Evolutionary conservation across 2,113 vertebrate species (phyloP), one percentile per base, ranked within the genome.

Genomic region (Anoura caudifer): DNA sequence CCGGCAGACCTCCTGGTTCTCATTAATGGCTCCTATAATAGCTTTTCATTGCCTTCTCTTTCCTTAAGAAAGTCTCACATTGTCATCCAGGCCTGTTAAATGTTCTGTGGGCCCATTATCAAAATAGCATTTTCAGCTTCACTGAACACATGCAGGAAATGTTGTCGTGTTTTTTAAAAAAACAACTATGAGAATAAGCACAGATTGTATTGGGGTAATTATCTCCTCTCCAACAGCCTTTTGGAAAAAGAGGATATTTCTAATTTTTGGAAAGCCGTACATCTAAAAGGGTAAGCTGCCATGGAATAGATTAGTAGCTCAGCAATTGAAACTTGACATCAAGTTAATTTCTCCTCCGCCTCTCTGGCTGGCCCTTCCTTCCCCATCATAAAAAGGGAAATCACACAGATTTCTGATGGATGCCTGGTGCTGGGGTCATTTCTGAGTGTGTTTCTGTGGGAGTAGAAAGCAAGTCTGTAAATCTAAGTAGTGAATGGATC

Each of bases 121-220:
- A 98, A 99, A 99, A 98, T 98, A 99, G 98, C 97, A 98, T 98
- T 99, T 99, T 99, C 97, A 94, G 98, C 98, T 98, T 98, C 98
- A 96, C 97, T 98, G 98, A 98, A 98, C 98, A 98, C 96, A 76
- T 98, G 98, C 98, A 98, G 98, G 98, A 98, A 98, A 98, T 94
- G 95, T 98, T 98, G 97, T 96, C 93, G 91, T 98, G 97, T 98
- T 96, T 72, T 98, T 96, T 72, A 73, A 96, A 94, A 70, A 95
- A 97, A 97, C 43, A 50, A 95, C 97, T 90, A 98, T 84, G 96
- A 98, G 97, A 98, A 98, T 98, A 98, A 98, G 96, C 97, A 98
- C 96, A 98, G 98, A 95, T 96, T 98, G 97, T 98, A 98, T 98
- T 98, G 98, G 97, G 98, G 93, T 98, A 98, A 98, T 98, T 98